A percentile compares a stretch with the other conserved stretches of the same genome.
These are phyloP conservation scores for Erythrolamprus reginae DNA, from an alignment of 2,113 vertebrate genomes.

Conservation along the genomic window DNA sequence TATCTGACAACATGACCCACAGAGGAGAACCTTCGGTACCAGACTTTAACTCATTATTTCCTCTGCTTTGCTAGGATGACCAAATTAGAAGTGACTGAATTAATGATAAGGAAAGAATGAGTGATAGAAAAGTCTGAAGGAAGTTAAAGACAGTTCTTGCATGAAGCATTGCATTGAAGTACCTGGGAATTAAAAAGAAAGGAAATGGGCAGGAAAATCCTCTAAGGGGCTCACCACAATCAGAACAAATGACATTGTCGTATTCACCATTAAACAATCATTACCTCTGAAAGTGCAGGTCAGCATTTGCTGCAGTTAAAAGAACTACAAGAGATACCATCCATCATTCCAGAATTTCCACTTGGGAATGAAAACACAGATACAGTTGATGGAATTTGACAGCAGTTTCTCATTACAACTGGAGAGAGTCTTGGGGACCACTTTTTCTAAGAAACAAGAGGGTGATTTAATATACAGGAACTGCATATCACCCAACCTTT, in stretches of 20 bases:
- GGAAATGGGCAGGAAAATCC: conserved; percentile 38
- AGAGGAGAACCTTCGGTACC: background rate
- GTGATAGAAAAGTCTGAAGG: conserved; percentile 54
- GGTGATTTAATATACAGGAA: background rate
- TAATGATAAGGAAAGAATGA: conserved; percentile 42
- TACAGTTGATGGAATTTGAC: conserved; percentile 9
- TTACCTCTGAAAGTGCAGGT: conserved; percentile 36
- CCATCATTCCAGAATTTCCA: conserved; percentile 20
- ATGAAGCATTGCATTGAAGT: conserved; percentile 44
- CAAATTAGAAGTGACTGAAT: conserved; percentile 51
- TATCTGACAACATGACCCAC: background rate
- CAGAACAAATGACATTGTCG: conserved; percentile 35
- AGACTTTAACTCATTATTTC: conserved; percentile 27
- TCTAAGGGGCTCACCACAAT: conserved; percentile 35
- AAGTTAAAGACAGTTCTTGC: conserved; percentile 52
- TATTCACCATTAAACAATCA: conserved; percentile 37
- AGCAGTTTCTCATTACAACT: background rate
- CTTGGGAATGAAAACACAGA: conserved; percentile 9
- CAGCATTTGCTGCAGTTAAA: conserved; percentile 19
- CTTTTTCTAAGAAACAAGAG: background rate
- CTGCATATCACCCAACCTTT: background rate
- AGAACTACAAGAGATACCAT: conserved; percentile 23
- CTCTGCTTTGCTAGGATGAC: conserved; percentile 25
- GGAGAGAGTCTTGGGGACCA: no score
- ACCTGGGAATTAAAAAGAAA: conserved; percentile 48